Conservation (phyloP, 2,797 vertebrate species). For the Amniataba percoides region DNA sequence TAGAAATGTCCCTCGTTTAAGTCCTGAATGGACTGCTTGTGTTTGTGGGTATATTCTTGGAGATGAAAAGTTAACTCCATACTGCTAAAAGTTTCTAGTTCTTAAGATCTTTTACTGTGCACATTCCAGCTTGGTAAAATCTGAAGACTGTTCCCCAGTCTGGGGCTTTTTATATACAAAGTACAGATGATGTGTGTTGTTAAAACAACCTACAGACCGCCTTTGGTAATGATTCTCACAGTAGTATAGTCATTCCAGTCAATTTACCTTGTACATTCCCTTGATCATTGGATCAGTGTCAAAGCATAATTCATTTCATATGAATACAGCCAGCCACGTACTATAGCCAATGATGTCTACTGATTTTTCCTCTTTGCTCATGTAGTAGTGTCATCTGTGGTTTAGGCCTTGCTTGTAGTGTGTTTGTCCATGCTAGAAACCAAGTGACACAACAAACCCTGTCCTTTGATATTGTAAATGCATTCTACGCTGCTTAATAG, state of each 20-base stretch:
- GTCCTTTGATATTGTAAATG: constrained; percentile 72
- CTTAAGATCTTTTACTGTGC: constrained; percentile 17
- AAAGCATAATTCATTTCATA: constrained; percentile 34
- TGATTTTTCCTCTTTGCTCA: constrained; percentile 57
- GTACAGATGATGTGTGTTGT: constrained; percentile 28
- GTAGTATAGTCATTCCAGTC: constrained; percentile 50
- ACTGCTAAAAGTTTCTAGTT: not conserved
- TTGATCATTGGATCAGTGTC: constrained; percentile 45
- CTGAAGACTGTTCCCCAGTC: constrained; percentile 51
- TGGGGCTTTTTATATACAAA: constrained; percentile 52
- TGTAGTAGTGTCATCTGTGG: constrained; percentile 58
- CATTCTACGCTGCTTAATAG: constrained; percentile 57
- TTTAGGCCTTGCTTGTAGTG: constrained; percentile 66
- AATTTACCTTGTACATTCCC: constrained; percentile 60
- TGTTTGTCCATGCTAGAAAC: constrained; percentile 50
- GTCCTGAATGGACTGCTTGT: constrained; percentile 9
- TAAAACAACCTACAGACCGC: constrained; percentile 37
- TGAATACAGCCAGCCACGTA: constrained; percentile 50
- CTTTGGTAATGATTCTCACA: constrained; percentile 35
- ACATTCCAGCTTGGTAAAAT: constrained; percentile 39
- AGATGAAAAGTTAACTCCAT: not conserved
- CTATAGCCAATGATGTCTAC: constrained; percentile 46
- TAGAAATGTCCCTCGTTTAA: not conserved
- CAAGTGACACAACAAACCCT: constrained; percentile 63
- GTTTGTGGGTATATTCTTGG: constrained; percentile 3